Evolutionary conservation across 2,888 invertebrate genomes (phyloP).

Genomic region (Cosmia trapezina): DNA sequence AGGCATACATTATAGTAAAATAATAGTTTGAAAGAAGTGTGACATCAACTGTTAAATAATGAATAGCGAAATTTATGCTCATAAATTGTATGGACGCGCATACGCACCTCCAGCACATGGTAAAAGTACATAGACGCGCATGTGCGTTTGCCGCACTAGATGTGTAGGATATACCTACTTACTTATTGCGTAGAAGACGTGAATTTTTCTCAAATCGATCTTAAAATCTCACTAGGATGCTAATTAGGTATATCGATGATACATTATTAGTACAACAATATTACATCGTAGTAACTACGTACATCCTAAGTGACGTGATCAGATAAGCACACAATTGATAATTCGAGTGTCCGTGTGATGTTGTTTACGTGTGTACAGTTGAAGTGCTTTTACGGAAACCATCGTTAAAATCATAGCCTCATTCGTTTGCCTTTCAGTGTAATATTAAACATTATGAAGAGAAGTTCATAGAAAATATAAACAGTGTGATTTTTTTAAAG

Average conservation of each 20-base stretch:
- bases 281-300: background rate
- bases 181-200: background rate
- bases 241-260: conserved; percentile 10
- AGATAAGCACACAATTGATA: conserved; percentile 13
- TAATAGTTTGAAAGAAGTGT: no score
- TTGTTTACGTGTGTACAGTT: conserved; percentile 16
- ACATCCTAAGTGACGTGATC: background rate
- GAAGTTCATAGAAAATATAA: conserved; percentile 25
- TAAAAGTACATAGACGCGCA: no score
- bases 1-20: no score
- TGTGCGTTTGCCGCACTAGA: no score
- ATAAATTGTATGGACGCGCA: no score
- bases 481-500: background rate
- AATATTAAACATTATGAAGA: conserved; percentile 15
- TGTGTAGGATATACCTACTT: no score
- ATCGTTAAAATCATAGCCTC: conserved; percentile 21
- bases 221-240: conserved; percentile 12
- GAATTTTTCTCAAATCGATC: conserved; percentile 6
- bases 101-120: no score
- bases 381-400: conserved; percentile 34
- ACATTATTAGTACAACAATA: background rate
- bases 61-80: no score
- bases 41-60: no score
- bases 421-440: conserved; percentile 38
- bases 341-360: conserved; percentile 1